Conservation (phyloP, 2,888 invertebrate genomes). For the Coenonympha glycerion region DNA sequence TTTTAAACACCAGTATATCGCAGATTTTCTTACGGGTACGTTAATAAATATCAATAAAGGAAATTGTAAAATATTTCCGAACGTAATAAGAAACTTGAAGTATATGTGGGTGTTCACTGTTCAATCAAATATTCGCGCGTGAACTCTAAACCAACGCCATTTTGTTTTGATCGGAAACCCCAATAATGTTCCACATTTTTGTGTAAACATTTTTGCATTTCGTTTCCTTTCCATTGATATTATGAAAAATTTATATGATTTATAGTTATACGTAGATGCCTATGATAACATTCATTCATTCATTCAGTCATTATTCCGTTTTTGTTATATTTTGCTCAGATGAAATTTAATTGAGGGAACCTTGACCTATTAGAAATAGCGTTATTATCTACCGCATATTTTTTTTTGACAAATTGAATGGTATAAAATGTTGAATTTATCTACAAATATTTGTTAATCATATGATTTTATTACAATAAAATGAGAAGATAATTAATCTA, state of each 20-base stretch:
- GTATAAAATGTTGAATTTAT: too few relatives aligned
- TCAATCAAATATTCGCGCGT: conserved; percentile 18
- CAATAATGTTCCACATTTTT: conserved; percentile 7
- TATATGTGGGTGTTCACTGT: conserved; percentile 23
- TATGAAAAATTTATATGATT: too few relatives aligned
- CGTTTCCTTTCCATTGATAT: not conserved
- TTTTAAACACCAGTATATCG: not conserved
- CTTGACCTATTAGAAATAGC: too few relatives aligned
- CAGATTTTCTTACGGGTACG: not conserved
- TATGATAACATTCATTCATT: too few relatives aligned
- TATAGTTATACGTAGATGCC: too few relatives aligned
- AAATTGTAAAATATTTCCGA: conserved; percentile 35
- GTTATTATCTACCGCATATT: too few relatives aligned
- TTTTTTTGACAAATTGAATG: too few relatives aligned
- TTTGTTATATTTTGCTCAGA: too few relatives aligned
- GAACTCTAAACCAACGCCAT: conserved; percentile 12
- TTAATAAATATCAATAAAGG: conserved; percentile 24
- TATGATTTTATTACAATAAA: not conserved
- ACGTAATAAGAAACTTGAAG: conserved; percentile 32
- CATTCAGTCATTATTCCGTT: too few relatives aligned
- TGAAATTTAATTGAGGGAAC: too few relatives aligned
- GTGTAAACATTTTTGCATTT: conserved; percentile 4
- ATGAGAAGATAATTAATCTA: not conserved
- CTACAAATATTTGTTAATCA: not conserved
- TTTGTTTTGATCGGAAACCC: conserved; percentile 12